These are phyloP conservation scores for Diaphora mendica DNA, from an alignment of 2,888 invertebrate species.

Conservation along the genomic window DNA sequence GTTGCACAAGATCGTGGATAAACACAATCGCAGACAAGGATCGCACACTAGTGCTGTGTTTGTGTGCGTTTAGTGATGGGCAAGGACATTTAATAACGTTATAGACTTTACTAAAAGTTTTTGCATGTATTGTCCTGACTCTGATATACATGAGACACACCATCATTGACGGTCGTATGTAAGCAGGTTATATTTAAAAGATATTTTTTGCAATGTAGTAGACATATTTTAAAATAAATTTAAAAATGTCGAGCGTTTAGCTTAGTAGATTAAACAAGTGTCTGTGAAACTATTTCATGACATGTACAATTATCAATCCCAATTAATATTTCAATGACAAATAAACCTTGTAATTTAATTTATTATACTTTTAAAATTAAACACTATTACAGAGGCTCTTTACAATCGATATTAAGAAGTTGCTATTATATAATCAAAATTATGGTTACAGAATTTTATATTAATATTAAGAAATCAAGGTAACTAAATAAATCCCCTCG, in stretches of 20 bases:
- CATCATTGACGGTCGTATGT: too few species aligned
- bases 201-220: too few species aligned
- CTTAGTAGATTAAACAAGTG: too few species aligned
- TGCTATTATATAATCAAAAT: background rate
- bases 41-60: constrained; percentile 43
- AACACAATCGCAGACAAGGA: constrained; percentile 54
- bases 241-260: background rate
- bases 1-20: constrained; percentile 68
- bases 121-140: background rate
- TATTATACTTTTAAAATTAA: too few species aligned
- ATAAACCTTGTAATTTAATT: background rate
- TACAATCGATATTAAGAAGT: background rate
- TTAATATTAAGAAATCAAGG: background rate
- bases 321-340: background rate
- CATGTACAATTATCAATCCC: background rate
- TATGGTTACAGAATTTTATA: background rate
- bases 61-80: constrained; percentile 44
- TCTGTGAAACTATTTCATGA: background rate
- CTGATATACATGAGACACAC: too few species aligned
- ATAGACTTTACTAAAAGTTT: background rate
- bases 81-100: background rate
- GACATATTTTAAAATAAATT: too few species aligned
- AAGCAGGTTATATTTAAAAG: too few species aligned
- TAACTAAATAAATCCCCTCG: background rate
- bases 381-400: too few species aligned